Evolutionary conservation across 2,888 invertebrate genomes (phyloP), one percentile per base, ranked within the genome.

Genomic region (Mystacides longicornis): DNA sequence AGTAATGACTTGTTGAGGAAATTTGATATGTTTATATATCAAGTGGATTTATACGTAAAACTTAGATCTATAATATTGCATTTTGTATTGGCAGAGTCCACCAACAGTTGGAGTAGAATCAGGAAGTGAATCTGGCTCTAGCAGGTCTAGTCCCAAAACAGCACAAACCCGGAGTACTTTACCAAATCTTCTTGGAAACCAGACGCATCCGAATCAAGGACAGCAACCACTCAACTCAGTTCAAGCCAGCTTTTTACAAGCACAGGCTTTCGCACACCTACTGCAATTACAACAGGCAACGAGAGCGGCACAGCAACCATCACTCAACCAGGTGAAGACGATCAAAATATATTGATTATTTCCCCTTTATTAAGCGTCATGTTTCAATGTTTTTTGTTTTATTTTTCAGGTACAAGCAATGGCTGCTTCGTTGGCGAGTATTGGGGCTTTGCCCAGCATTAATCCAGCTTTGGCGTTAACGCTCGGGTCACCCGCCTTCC

Each of bases 31-130:
- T n/a, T n/a, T n/a, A n/a, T n/a, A n/a, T n/a, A n/a, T n/a, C n/a
- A n/a, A n/a, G n/a, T n/a, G n/a, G n/a, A n/a, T n/a, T n/a, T n/a
- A n/a, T n/a, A n/a, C n/a, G n/a, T n/a, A n/a, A n/a, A n/a, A n/a
- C n/a, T n/a, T n/a, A n/a, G n/a, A n/a, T n/a, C n/a, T n/a, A n/a
- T n/a, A n/a, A n/a, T n/a, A n/a, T n/a, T n/a, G n/a, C n/a, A n/a
- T n/a, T n/a, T n/a, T n/a, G n/a, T n/a, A n/a, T n/a, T n/a, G n/a
- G 16, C 75, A 83, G 83, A 83, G 82, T 78, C 82, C 82, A 67
- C 71, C 70, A 62, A 83, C 82, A 5, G 49, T 46, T 1, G 48
- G 37, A 23, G 54, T 48, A 4, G 60, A 60, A 64, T 83, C 85
- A 65, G 86, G 86, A 70, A 85, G 85, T 65, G 85, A 85, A 66